These are phyloP conservation scores for Eremophila alpestris DNA, from an alignment of 2,797 vertebrate species.

Conservation along the genomic window DNA sequence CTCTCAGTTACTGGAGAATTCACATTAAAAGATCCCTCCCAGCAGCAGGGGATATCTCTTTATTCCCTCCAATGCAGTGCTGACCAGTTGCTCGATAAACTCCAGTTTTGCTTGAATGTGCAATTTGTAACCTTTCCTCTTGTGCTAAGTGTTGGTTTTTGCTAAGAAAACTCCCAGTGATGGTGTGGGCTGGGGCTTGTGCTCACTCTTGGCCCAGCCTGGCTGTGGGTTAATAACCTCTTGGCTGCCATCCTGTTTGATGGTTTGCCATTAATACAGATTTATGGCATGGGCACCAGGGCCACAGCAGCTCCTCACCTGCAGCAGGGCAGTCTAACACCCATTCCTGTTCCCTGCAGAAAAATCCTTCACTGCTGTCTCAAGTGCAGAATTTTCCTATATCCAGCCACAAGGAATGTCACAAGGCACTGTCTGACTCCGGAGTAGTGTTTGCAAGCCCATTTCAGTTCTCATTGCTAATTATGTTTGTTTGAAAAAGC, in stretches of 20 bases:
- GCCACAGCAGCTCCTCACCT: not conserved
- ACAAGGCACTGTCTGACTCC: not conserved
- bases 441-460: not conserved
- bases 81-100: not conserved
- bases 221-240: conserved; percentile 12
- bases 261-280: not conserved
- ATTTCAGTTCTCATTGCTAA: not conserved
- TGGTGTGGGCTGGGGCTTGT: not conserved
- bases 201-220: conserved; percentile 15
- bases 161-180: not conserved
- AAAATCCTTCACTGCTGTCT: not conserved
- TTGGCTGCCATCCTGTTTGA: not conserved
- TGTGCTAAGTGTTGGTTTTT: not conserved
- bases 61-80: not conserved
- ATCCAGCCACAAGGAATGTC: not conserved
- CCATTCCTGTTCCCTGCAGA: not conserved
- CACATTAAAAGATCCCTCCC: not conserved
- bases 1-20: not conserved
- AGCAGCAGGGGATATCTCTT: not conserved
- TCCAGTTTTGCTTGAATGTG: not conserved
- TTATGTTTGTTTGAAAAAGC: not conserved
- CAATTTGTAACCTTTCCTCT: not conserved
- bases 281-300: not conserved
- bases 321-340: not conserved
- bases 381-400: fast-evolving